These are phyloP conservation scores for Prinia subflava DNA, from an alignment of 2,113 vertebrate species.

Conservation along the genomic window DNA sequence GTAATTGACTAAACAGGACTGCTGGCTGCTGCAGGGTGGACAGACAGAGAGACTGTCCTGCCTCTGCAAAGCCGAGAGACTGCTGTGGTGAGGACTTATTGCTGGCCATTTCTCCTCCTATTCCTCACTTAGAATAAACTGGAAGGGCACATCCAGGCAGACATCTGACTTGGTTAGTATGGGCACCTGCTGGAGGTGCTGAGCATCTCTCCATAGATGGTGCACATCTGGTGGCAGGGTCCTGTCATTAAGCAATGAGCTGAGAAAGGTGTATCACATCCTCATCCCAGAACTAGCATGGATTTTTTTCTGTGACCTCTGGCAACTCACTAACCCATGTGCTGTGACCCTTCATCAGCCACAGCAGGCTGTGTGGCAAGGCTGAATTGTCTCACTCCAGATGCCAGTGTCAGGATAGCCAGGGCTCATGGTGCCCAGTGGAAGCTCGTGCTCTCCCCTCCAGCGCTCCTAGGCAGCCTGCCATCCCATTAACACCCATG, in stretches of 20 bases:
- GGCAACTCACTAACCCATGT: neutral
- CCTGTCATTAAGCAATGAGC: neutral
- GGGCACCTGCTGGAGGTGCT: neutral
- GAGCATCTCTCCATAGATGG: neutral
- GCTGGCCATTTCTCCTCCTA: neutral
- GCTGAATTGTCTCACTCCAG: neutral
- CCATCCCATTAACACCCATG: neutral
- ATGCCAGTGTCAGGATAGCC: neutral
- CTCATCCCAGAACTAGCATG: neutral
- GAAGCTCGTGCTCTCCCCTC: neutral
- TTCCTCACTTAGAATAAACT: neutral
- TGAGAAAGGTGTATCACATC: neutral
- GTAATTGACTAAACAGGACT: accelerated
- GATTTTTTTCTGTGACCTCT: neutral
- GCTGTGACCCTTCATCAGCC: neutral
- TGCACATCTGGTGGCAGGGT: accelerated
- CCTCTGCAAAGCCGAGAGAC: neutral
- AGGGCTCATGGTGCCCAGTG: accelerated
- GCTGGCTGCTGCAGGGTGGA: neutral
- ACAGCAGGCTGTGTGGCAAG: neutral
- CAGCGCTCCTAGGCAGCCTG: neutral
- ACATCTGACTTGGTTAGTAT: neutral
- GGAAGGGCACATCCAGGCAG: neutral
- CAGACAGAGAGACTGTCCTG: neutral
- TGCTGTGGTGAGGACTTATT: accelerated